Base-by-base conservation (phyloP, 2,888 invertebrate genomes). In the Lithosia quadra region DNA sequence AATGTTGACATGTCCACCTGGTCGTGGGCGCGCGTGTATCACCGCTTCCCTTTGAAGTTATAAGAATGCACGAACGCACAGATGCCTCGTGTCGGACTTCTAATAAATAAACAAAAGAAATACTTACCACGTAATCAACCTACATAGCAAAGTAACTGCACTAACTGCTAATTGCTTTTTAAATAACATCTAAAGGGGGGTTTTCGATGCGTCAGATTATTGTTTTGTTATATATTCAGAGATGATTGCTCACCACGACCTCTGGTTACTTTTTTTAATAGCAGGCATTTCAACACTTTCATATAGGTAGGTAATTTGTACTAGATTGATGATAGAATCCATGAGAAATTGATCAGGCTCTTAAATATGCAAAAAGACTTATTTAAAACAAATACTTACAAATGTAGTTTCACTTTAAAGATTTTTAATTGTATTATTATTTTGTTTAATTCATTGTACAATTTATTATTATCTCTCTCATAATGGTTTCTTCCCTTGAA, bases 1-100 rank as follows among this genome's bases (percentile, higher is more conserved):
- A 86, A 88, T 87, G 85, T 83, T 86, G 81, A 86, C 84, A 78
- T 84, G 88, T 90, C 90, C 92, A 93, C 91, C 93, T 93, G 93
- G 90, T 72, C 82, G 88, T 88, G 86, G 86, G 85, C 88, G 86
- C 84, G 80, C 83, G 78, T 86, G 82, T 85, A 86, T 87, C 86
- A 84, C 77, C 79, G 78, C 76, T 74, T 75, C 79, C 82, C 90
- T 91, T 91, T 90, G 90, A 90, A 85, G 88, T 88, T 73, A 75
- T 75, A 79, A 73, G 77, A 88, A 84, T 75, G 55, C 49, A 33
- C 18, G 55, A 63, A 33, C 34, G 80, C 76, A 73, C 73, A 77
- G 70, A 77, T 81, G 82, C 79, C 77, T 82, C 79, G 71, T 75
- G 72, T 76, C 80, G 71, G 69, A 74, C 81, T 79, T 73, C 76